Conservation (phyloP, 1,140 invertebrate species). For the Drosophila subpulchrella region DNA sequence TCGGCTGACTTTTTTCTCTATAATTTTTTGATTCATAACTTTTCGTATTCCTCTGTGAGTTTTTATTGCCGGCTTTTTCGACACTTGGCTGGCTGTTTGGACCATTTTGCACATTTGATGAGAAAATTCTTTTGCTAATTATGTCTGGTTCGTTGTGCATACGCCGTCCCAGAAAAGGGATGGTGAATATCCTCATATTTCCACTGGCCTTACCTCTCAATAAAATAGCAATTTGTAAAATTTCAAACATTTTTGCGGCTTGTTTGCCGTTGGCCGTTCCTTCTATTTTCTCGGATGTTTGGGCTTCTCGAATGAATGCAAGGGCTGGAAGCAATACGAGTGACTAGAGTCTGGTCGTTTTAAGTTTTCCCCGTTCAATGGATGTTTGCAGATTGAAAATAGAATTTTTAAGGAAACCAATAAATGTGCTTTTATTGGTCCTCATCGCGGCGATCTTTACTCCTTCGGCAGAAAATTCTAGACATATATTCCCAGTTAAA, state of each 20-base stretch:
- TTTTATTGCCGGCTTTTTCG: slow-evolving; percentile 58
- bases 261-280: slow-evolving; percentile 44
- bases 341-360: slow-evolving; percentile 49
- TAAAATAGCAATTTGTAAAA: slow-evolving; percentile 73
- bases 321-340: slow-evolving; percentile 30
- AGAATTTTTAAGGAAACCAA: not conserved
- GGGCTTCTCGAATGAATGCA: slow-evolving; percentile 1
- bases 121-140: slow-evolving; percentile 77
- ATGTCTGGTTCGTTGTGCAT: slow-evolving; percentile 68
- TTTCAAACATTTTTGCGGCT: slow-evolving; percentile 68
- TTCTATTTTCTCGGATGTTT: not conserved
- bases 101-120: slow-evolving; percentile 75
- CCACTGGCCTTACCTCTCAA: slow-evolving; percentile 49
- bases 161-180: slow-evolving; percentile 24
- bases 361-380: slow-evolving; percentile 30
- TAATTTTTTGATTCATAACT: slow-evolving; percentile 59
- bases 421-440: not conserved
- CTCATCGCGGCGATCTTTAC: slow-evolving; percentile 7
- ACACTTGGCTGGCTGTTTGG: slow-evolving; percentile 37
- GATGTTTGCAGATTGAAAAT: not conserved
- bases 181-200: slow-evolving; percentile 58
- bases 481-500: slow-evolving; percentile 44
- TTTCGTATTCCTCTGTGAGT: slow-evolving; percentile 58
- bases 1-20: slow-evolving; percentile 11
- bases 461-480: not conserved